Base-by-base conservation (phyloP, 1,140 invertebrate species). In the Branchinecta lindahli region DNA sequence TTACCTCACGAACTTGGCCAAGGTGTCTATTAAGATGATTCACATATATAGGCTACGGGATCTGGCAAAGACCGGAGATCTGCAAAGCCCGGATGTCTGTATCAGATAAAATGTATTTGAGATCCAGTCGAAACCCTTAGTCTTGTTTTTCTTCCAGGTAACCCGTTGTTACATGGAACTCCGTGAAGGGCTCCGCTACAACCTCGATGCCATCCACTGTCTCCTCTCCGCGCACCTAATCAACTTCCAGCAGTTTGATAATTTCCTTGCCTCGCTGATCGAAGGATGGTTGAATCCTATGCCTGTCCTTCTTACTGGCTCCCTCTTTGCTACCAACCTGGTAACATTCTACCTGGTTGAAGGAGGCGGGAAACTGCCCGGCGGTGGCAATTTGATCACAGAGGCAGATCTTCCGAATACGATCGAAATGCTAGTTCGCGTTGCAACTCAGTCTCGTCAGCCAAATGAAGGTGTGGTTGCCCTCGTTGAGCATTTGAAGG, bases 311-410 rank as follows among this genome's bases (percentile, higher is more conserved):
- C 87, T 86, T 74, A 83, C 91, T 76, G 92, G 90, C 6, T 87
- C 94, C 3, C 84, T 84, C 0, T 95, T 96, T 77, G 90, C 91
- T 4, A 96, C 94, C 85, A 90, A 95, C 75, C 80, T 98, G 12
- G 84, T 96, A 0, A 90, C 95, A 78, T 80, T 90, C 67, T 91
- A 94, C 75, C 81, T 95, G 9, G 84, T 96, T 66, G 92, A 96
- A 75, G 83, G 90, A 71, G 85, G 86, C 70, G 88, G 85, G 69
- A 61, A 61, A 61, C 12, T 61, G 52, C 20, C 71, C 45, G 68
- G 71, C 44, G 66, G 52, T 6, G 68, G 68, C 5, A 84, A 85
- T 47, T 84, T 86, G 72, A 84, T 93, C 9, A 86, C 85, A 10
- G 93, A 96, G 79, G 86, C 85, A 68, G 92, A 96, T 76, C 82